Evolutionary conservation across 2,797 vertebrate genomes (phyloP), one percentile per base, ranked within the genome.

Genomic region (Anabacerthia variegaticeps): DNA sequence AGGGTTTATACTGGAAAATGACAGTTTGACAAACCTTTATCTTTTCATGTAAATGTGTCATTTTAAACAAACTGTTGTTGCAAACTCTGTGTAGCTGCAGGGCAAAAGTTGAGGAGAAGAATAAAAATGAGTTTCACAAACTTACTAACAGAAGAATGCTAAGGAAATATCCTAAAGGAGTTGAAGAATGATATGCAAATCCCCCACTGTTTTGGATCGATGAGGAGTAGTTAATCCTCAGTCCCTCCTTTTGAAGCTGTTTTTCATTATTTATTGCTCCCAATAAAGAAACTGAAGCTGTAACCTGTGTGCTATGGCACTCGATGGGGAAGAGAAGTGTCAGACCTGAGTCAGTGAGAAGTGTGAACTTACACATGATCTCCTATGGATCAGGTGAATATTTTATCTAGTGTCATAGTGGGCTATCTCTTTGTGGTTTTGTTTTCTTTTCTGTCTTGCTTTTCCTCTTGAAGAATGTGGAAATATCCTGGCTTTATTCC

Each of bases 261-360:
- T 93, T 55, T 92, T 87, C 92, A 92, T 93, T 94, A 95, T 91
- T 95, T 92, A 97, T 95, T 59, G 10, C 17, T 93, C 58, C 14
- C 30, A 69, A 59, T 59, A 90, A 92, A 84, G 66, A 92, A 90
- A 66, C n/a, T 76, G 81, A 93, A 85, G 28, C 43, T 92, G 69
- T 44, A 79, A 92, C 71, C 34, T 56, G 17, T 78, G 55, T 61
- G 36, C 32, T 58, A n/a, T 48, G 36, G 39, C 67, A 87, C 83
- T 69, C 51, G 0, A 28, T 52, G 23, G 80, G 54, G 63, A 86
- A 73, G 63, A 84, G 66, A 75, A 78, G 30, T 75, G 39, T 48
- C 73, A 94, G 41, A 14, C 30, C 51, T 37, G n/a, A 85, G 46
- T 72, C 52, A 78, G 41, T 52, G 46, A 88, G 55, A 88, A 79